phyloP scores from a whole-genome alignment of 2,113 vertebrate species.

The Megalops atlanticus region DNA sequence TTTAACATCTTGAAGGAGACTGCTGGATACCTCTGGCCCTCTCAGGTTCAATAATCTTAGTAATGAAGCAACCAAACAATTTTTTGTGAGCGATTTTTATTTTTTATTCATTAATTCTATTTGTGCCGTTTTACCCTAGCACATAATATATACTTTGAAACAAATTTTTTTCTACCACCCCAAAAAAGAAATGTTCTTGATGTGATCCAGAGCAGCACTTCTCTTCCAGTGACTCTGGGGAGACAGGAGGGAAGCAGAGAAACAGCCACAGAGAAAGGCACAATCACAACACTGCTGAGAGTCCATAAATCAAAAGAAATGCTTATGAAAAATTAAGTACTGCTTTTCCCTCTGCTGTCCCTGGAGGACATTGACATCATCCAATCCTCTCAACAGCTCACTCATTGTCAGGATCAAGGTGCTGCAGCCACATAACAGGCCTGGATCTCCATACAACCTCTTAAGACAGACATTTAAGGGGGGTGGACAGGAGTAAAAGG shows the following conservation, averaged over 20 bases:
- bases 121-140: conserved; percentile 72
- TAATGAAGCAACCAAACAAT: conserved; percentile 3
- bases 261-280: conserved; percentile 57
- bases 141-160: conserved; percentile 57
- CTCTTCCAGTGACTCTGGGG: conserved; percentile 49
- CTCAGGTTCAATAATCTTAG: background rate
- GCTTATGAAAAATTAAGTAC: conserved; percentile 44
- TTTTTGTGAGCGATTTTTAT: conserved; percentile 51
- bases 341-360: conserved; percentile 29
- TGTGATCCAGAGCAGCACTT: conserved; percentile 61
- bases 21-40: too few species aligned
- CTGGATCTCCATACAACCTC: background rate
- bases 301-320: conserved; percentile 9
- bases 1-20: too few species aligned
- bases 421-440: background rate
- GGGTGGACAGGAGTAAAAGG: conserved; percentile 4
- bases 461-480: background rate
- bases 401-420: background rate
- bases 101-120: conserved; percentile 65
- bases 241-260: conserved; percentile 48
- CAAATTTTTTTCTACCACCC: conserved; percentile 66
- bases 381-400: background rate
- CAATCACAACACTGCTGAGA: conserved; percentile 58
- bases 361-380: conserved; percentile 1
- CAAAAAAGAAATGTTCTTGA: conserved; percentile 48